phyloP scores from a whole-genome alignment of 2,888 invertebrate genomes.

The Drosophila neotestacea region DNA sequence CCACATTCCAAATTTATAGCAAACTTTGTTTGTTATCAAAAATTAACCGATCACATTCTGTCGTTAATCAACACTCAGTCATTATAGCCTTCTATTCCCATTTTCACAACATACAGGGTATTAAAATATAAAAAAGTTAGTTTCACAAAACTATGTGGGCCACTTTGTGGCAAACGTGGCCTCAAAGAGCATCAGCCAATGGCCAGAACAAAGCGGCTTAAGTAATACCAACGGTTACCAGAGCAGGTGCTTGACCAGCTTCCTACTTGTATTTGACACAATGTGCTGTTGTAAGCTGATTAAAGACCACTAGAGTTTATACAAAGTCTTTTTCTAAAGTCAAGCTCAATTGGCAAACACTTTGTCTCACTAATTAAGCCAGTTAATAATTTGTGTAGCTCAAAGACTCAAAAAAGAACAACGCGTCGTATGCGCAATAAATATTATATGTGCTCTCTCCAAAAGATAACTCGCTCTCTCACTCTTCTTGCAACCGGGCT shows the following conservation, averaged over 20 bases:
- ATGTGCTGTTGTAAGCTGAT: conserved; percentile 63
- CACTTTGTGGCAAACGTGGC: conserved; percentile 23
- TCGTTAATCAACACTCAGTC: background rate
- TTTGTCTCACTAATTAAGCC: conserved; percentile 72
- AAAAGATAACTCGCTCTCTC: conserved; percentile 6
- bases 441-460: conserved; percentile 51
- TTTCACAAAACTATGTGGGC: conserved; percentile 16
- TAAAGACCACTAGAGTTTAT: conserved; percentile 43
- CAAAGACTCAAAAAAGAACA: conserved; percentile 13
- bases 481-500: background rate
- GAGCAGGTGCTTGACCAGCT: conserved; percentile 9
- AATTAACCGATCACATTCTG: too few species aligned
- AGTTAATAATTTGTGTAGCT: conserved; percentile 51
- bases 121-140: conserved; percentile 10
- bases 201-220: conserved; percentile 48
- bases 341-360: conserved; percentile 65
- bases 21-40: too few species aligned
- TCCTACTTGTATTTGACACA: conserved; percentile 7
- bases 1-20: too few species aligned
- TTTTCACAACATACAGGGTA: background rate
- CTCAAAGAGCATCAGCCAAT: conserved; percentile 15
- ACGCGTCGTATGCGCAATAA: conserved; percentile 63
- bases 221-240: conserved; percentile 1
- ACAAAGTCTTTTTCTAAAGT: conserved; percentile 18
- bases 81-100: background rate